Base-by-base conservation (phyloP, 2,888 invertebrate species). In the Xestoiulus laeticollis region DNA sequence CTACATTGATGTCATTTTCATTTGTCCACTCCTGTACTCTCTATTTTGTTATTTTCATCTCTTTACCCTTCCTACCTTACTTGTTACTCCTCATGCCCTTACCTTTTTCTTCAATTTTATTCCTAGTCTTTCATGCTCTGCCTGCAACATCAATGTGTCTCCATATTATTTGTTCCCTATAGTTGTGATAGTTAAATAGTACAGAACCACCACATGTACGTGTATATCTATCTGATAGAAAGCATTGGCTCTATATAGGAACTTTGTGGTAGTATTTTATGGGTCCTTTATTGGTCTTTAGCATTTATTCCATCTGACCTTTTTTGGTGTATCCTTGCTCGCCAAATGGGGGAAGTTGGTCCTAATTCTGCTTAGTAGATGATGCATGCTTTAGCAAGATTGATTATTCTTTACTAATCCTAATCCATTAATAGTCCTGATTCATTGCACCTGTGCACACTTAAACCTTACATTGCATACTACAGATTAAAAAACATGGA, bases 321-420 rank as follows among this genome's bases (percentile, higher is more conserved):
- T 26, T 68, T 26, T 38, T 5, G 59, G 8, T 68, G 68, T 68
- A 38, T 68, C n/a, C 12, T 8, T 68, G 26, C 26, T 14, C 68
- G 68, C 26, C 68, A 68, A 68, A 68, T 68, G 26, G 68, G 68
- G 68, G 68, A 68, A 68, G 68, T 26, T 68, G 68, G 68, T 68
- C 26, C 0, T 68, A 68, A 68, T 26, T 2, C 10, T 30, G n/a
- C 68, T 68, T 68, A 38, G 38, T 38, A 38, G 8, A 38, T 8
- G 38, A 38, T 38, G 38, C 38, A 38, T 38, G 38, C 8, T 38
- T 38, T 8, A 38, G 38, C 38, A 38, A 8, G 38, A 38, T 38
- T 38, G 8, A 5, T 38, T 38, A 38, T 38, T 8, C 38, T 38
- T 38, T 38, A 38, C 1, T 38, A 38, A 8, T 38, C 38, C 38